phyloP scores from a whole-genome alignment of 1,140 invertebrate species.

The Antheraea mylitta region DNA sequence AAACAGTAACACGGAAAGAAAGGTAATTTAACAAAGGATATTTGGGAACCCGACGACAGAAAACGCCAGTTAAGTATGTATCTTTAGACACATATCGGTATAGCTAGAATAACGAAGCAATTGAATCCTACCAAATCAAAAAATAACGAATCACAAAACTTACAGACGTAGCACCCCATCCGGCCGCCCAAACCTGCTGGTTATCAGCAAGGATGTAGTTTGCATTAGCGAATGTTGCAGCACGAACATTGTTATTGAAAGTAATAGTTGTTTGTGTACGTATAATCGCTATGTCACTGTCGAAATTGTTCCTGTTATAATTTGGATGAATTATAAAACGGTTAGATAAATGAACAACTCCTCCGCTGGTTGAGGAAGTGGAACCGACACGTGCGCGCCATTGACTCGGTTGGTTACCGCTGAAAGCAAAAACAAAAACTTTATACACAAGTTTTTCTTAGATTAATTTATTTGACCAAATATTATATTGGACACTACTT shows the following conservation, averaged over 20 bases:
- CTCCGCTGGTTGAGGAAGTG: conserved; percentile 27
- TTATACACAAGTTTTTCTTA: no score
- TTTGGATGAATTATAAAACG: conserved; percentile 67
- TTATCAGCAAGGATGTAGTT: conserved; percentile 17
- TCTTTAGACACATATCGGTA: no score
- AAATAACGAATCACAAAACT: not conserved
- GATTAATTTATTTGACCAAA: no score
- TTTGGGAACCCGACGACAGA: no score
- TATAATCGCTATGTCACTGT: conserved; percentile 80
- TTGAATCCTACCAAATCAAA: no score
- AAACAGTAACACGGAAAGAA: no score
- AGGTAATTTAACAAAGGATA: no score
- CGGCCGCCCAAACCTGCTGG: conserved; percentile 16
- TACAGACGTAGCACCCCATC: conserved; percentile 12
- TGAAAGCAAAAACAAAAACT: conserved; percentile 23
- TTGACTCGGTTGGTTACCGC: conserved; percentile 27
- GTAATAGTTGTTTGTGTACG: not conserved
- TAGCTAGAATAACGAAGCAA: no score
- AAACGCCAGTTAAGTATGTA: no score
- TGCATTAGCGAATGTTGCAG: not conserved
- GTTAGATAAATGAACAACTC: conserved; percentile 17
- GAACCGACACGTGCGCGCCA: conserved; percentile 37
- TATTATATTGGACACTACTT: no score
- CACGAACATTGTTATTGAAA: not conserved
- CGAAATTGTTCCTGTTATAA: conserved; percentile 71